Percentiles rank a stretch among this genome's conserved stretches.
Conservation (phyloP, 1,140 invertebrate species). For the Leptinotarsa undecemlineata region DNA sequence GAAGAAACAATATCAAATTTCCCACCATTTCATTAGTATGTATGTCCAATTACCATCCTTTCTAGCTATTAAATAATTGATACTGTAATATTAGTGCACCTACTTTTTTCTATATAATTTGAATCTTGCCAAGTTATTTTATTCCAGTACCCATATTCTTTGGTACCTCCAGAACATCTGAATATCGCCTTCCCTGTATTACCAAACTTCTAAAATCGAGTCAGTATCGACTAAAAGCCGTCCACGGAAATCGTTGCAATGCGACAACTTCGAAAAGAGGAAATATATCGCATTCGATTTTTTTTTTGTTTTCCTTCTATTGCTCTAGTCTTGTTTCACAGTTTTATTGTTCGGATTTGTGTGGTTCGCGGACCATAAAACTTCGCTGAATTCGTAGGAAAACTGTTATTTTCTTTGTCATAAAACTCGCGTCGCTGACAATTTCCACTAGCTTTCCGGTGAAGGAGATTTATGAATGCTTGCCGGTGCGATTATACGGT, state of each 20-base stretch:
- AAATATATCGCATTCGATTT: slow-evolving; percentile 6
- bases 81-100: too few species aligned
- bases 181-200: too few species aligned
- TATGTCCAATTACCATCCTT: too few species aligned
- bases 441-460: slow-evolving; percentile 5
- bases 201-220: too few species aligned
- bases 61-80: too few species aligned
- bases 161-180: too few species aligned
- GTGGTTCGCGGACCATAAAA: slow-evolving; percentile 1
- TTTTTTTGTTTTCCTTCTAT: not conserved
- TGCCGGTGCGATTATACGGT: not conserved
- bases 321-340: not conserved
- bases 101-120: too few species aligned
- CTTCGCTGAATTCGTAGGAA: too few species aligned
- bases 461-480: not conserved
- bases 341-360: slow-evolving; percentile 4
- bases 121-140: too few species aligned
- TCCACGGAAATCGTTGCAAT: slow-evolving; percentile 2
- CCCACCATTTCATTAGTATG: too few species aligned
- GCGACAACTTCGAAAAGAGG: not conserved
- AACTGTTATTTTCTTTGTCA: not conserved
- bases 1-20: too few species aligned
- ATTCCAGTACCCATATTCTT: too few species aligned
- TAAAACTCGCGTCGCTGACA: slow-evolving; percentile 1
- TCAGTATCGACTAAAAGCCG: not conserved